Conservation (phyloP, 2,888 invertebrate species). For the Polyploca ridens region DNA sequence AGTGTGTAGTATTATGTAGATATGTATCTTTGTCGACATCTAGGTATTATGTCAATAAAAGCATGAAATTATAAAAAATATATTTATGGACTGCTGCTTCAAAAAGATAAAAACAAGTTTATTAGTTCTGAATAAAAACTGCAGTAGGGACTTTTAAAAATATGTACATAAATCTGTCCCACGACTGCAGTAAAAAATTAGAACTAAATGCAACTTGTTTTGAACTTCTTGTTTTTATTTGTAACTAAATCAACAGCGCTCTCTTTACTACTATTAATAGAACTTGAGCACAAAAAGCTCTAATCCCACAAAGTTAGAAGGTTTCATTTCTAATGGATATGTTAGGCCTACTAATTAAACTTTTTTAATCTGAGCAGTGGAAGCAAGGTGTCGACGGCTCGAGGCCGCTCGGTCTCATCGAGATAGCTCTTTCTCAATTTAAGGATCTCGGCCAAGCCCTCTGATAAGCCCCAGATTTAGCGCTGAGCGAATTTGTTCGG, state of each 20-base stretch:
- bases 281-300: constrained; percentile 17
- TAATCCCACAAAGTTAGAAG: constrained; percentile 22
- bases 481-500: constrained; percentile 80
- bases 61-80: no score
- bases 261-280: background rate
- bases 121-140: no score
- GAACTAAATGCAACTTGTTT: no score
- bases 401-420: constrained; percentile 67
- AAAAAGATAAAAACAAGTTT: no score
- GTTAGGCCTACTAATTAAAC: constrained; percentile 70
- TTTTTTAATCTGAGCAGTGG: constrained; percentile 69
- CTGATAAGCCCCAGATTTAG: constrained; percentile 81
- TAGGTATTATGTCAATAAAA: no score
- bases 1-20: no score
- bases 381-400: constrained; percentile 69
- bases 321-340: constrained; percentile 49
- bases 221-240: constrained; percentile 17
- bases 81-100: no score
- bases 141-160: no score
- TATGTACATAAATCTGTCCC: no score
- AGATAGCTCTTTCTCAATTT: constrained; percentile 78
- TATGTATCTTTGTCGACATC: no score
- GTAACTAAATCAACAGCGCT: constrained; percentile 10
- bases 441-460: constrained; percentile 69
- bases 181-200: no score